Evolutionary conservation across 2,888 invertebrate genomes (phyloP).

Genomic region (Aspidiotus destructor): DNA sequence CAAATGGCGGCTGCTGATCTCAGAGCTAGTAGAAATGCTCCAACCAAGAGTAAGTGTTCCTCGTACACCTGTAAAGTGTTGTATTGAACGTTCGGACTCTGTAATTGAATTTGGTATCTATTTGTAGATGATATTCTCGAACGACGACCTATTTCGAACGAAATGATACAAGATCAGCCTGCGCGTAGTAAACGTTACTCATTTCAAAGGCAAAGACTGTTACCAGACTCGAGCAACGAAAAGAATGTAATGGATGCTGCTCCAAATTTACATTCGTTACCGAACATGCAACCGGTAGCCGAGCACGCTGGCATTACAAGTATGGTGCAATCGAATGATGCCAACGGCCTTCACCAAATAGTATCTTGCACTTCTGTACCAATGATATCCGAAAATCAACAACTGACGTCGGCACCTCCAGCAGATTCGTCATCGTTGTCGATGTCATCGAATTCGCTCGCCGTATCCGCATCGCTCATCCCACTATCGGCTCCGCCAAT

Average conservation of each 20-base stretch:
- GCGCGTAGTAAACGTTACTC: conserved; percentile 55
- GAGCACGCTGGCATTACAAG: neutral
- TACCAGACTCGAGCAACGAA: conserved; percentile 34
- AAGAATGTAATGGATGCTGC: conserved; percentile 19
- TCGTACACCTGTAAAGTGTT: neutral
- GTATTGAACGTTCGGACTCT: neutral
- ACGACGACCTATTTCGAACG: conserved; percentile 3
- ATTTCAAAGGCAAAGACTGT: conserved; percentile 51
- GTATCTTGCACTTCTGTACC: conserved; percentile 7
- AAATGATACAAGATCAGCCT: conserved; percentile 35
- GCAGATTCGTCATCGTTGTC: conserved; percentile 7
- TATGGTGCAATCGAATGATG: conserved; percentile 2
- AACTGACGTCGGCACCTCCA: conserved; percentile 15
- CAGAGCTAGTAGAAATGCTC: neutral
- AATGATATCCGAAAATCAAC: conserved; percentile 16
- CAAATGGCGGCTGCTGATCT: conserved; percentile 16
- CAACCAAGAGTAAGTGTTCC: neutral
- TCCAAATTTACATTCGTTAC: conserved; percentile 26
- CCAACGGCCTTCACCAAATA: conserved; percentile 7
- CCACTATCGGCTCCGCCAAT: conserved; percentile 24
- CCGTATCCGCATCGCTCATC: conserved; percentile 27
- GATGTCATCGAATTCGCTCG: conserved; percentile 16
- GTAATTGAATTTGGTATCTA: too few relatives aligned
- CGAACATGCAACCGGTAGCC: conserved; percentile 12
- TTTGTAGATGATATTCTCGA: conserved; percentile 7